Conservation (phyloP, 2,797 vertebrate species). For the Cichlasoma orientale region DNA sequence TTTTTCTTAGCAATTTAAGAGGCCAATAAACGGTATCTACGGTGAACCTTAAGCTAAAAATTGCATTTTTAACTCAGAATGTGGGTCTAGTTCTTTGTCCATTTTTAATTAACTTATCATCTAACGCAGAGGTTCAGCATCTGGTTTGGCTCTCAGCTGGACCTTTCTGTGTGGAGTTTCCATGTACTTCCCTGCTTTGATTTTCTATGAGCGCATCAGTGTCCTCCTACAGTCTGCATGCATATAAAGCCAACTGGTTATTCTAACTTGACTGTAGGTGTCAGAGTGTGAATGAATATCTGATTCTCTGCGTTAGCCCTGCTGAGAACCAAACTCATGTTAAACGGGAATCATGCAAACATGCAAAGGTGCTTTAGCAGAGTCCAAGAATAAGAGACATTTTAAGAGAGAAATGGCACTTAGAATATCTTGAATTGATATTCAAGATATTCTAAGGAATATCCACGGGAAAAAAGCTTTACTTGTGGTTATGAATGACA, state of each 20-base stretch:
- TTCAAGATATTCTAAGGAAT: no score
- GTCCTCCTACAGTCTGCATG: not conserved
- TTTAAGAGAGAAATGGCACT: not conserved
- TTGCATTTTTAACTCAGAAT: not conserved
- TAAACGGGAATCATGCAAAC: slow-evolving; percentile 1
- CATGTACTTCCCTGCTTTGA: not conserved
- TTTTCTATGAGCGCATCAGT: not conserved
- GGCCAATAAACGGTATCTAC: not conserved
- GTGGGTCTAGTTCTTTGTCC: not conserved
- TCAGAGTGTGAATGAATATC: not conserved
- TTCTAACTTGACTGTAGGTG: not conserved
- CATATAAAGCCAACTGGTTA: not conserved
- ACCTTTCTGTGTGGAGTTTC: not conserved
- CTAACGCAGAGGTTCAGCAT: not conserved
- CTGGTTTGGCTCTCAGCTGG: not conserved
- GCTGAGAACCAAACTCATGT: slow-evolving; percentile 1
- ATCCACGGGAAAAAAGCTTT: no score
- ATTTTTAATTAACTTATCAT: not conserved
- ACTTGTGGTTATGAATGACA: no score
- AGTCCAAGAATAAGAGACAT: not conserved
- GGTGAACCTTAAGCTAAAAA: not conserved
- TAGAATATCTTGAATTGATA: not conserved
- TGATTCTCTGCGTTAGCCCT: not conserved
- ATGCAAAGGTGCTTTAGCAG: not conserved
- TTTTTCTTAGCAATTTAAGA: not conserved